Evolutionary conservation across 2,113 vertebrate genomes (phyloP), one percentile per base, ranked within the genome.

Genomic region (Hippocampus comes): DNA sequence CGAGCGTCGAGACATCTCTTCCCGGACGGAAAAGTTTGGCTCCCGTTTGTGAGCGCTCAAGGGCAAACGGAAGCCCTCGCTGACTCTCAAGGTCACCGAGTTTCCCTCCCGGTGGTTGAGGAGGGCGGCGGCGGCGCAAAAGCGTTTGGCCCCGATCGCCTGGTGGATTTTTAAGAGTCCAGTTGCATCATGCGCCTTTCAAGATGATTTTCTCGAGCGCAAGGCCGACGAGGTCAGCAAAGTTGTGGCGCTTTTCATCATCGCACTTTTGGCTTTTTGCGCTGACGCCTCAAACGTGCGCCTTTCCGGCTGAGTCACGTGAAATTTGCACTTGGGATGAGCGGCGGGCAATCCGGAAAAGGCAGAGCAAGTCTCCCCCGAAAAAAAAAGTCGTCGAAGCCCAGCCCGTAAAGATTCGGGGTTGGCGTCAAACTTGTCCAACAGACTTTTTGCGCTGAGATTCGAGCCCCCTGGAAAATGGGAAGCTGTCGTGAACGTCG

Each of bases 111-210:
- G n/a, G 23, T 25, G 56, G 21, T 59, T 11, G 14, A 15, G 23
- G n/a, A 59, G 23, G 56, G 56, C 14, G 34, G 43, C 14, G 43
- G 43, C 43, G 43, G 14, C 43, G 14, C 30, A 25, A 25, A 30
- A 30, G 30, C 30, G 43, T 46, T 46, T 46, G 9, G 55, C 55
- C 10, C 9, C 18, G 42, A 63, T 12, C 38, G 17, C 59, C 70
- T 14, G 34, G 78, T 71, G 73, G 72, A 77, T 77, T 75, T 73
- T 83, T 78, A 80, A 86, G 73, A 84, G 77, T 78, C 78, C 79
- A 78, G 80, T 87, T 87, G 82, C 85, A 38, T 86, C 85, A 89
- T 77, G 76, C 67, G 71, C 74, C 70, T 84, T 79, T 86, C 75
- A 84, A 84, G 87, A 89, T 81, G 87, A 85, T 68, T 85, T 75